These are phyloP conservation scores for Enoplosus armatus DNA, from an alignment of 2,797 vertebrate species.

Conservation along the genomic window DNA sequence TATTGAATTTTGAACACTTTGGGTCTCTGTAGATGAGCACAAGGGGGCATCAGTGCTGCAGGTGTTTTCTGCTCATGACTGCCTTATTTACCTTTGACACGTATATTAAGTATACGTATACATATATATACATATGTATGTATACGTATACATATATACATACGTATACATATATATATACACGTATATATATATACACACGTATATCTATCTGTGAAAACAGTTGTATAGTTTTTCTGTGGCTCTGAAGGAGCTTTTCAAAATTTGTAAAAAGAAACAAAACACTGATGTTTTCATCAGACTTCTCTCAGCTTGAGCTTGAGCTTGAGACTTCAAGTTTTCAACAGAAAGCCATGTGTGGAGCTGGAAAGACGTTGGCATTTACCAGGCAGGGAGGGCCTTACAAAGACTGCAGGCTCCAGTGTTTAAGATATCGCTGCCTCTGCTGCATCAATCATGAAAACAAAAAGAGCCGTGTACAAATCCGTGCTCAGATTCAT, in stretches of 20 bases:
- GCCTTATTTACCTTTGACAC: background rate
- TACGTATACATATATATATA: no score
- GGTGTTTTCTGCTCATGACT: background rate
- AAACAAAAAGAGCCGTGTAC: no score
- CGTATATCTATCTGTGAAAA: no score
- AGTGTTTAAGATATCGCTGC: background rate
- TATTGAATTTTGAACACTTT: background rate
- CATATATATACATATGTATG: no score
- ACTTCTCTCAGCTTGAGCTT: background rate
- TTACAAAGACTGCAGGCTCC: background rate
- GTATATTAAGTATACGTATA: no score
- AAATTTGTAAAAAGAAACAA: background rate
- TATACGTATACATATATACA: no score
- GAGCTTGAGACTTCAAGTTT: background rate
- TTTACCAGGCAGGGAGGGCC: background rate
- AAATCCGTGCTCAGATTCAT: no score
- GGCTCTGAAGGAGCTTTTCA: background rate
- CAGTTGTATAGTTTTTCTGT: background rate
- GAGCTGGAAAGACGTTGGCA: constrained; percentile 1
- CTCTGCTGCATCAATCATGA: background rate
- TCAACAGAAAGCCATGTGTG: background rate
- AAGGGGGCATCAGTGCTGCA: constrained; percentile 54
- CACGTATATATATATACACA: no score
- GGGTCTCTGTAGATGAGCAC: constrained; percentile 15
- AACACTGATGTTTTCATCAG: background rate